Evolutionary conservation across 2,797 vertebrate species (phyloP).

Genomic region (Hemibagrus guttatus): DNA sequence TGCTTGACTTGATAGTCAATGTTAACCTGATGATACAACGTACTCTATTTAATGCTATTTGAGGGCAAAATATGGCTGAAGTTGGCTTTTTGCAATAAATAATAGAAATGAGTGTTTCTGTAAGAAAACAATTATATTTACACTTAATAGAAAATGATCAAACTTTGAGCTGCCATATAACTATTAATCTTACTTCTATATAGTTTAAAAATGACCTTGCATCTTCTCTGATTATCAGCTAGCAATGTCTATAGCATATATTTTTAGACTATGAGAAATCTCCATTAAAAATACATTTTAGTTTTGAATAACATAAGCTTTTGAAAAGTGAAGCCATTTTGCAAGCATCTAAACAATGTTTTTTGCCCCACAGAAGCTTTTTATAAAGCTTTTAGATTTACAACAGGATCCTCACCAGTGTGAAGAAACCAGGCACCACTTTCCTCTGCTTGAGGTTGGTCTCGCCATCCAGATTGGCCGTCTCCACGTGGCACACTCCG

Average conservation of each 20-base stretch:
- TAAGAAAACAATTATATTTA: background rate
- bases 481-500: constrained; percentile 87
- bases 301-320: background rate
- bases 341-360: background rate
- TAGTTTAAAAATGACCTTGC: too few relatives aligned
- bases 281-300: background rate
- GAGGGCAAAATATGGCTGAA: background rate
- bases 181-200: too few relatives aligned
- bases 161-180: background rate
- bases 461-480: constrained; percentile 91
- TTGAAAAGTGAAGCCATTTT: background rate
- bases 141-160: background rate
- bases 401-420: constrained; percentile 68
- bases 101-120: too few relatives aligned
- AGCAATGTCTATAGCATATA: background rate
- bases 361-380: background rate
- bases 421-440: constrained; percentile 75
- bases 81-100: background rate
- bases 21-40: background rate
- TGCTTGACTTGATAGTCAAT: background rate
- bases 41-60: background rate
- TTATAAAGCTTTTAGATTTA: background rate
- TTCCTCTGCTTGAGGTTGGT: constrained; percentile 91
- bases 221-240: too few relatives aligned
- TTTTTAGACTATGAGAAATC: background rate